Percentiles rank a stretch among this genome's conserved stretches.
Evolutionary conservation across 2,797 vertebrate species (phyloP).

Genomic region (Periophthalmus magnuspinnatus): DNA sequence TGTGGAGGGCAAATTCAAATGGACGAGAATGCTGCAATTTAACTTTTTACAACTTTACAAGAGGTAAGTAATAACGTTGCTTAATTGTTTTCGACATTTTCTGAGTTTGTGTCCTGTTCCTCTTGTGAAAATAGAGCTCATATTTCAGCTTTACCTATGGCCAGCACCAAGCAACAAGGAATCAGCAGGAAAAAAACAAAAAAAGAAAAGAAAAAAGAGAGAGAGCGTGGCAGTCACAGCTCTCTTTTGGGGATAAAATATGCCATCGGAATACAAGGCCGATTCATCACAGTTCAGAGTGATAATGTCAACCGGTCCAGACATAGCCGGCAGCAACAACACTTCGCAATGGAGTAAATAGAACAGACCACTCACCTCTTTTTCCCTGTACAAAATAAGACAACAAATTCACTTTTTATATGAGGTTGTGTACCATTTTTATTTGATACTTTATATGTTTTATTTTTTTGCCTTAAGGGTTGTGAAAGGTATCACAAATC

Average conservation of each 20-base stretch:
- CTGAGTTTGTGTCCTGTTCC: too few species aligned
- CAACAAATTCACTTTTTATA: background rate
- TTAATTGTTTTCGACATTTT: too few species aligned
- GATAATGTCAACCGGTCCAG: slow-evolving; percentile 68
- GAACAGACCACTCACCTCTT: background rate
- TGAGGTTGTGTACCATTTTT: background rate
- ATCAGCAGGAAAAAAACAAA: slow-evolving; percentile 67
- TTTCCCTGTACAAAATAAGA: background rate
- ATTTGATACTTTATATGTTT: too few species aligned
- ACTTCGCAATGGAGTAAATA: background rate
- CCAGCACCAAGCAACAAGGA: slow-evolving; percentile 42
- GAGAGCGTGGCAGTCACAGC: slow-evolving; percentile 35
- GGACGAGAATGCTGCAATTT: too few species aligned
- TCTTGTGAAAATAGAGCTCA: slow-evolving; percentile 52
- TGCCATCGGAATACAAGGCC: slow-evolving; percentile 50
- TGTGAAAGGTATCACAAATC: too few species aligned
- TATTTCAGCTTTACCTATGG: slow-evolving; percentile 69
- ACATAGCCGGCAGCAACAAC: slow-evolving; percentile 38
- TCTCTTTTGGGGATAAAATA: slow-evolving; percentile 68
- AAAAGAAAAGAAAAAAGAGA: slow-evolving; percentile 55
- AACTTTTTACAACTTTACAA: too few species aligned
- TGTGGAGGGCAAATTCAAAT: too few species aligned
- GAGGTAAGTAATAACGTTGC: too few species aligned
- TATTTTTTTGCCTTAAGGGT: too few species aligned
- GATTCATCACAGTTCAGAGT: slow-evolving; percentile 73